These are phyloP conservation scores for Anolis carolinensis DNA, from an alignment of 2,113 vertebrate species.

Conservation along the genomic window DNA sequence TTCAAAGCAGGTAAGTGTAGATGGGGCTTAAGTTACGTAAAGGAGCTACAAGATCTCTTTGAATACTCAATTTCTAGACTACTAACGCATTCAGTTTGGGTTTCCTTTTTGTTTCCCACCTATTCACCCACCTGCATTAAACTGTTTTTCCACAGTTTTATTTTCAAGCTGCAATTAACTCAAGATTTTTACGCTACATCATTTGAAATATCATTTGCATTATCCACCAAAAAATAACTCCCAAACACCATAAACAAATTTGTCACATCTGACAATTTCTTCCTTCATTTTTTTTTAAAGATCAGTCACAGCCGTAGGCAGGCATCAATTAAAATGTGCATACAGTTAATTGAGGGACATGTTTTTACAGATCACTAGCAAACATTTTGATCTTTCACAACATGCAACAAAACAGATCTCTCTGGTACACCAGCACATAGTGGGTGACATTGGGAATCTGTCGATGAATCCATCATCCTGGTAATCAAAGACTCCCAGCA, in stretches of 20 bases:
- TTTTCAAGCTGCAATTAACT: background rate
- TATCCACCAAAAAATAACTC: too few relatives aligned
- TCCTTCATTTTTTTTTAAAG: background rate
- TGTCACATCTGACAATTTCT: background rate
- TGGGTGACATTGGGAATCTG: constrained; percentile 18
- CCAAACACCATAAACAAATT: background rate
- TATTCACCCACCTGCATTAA: too few relatives aligned
- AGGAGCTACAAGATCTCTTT: too few relatives aligned
- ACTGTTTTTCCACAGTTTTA: background rate
- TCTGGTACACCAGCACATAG: background rate
- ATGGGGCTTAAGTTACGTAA: too few relatives aligned
- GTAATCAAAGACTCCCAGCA: constrained; percentile 49
- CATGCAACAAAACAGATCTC: background rate
- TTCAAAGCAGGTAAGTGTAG: too few relatives aligned
- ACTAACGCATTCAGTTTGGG: too few relatives aligned
- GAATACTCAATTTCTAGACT: too few relatives aligned
- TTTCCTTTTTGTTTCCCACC: too few relatives aligned
- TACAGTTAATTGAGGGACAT: background rate
- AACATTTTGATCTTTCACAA: background rate
- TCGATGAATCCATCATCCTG: constrained; percentile 51
- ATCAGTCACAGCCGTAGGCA: background rate
- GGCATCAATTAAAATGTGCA: background rate
- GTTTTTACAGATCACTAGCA: background rate
- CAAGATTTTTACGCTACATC: background rate
- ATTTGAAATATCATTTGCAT: background rate